Base-by-base conservation (phyloP, 2,113 vertebrate species). In the Stigmatopora nigra region DNA sequence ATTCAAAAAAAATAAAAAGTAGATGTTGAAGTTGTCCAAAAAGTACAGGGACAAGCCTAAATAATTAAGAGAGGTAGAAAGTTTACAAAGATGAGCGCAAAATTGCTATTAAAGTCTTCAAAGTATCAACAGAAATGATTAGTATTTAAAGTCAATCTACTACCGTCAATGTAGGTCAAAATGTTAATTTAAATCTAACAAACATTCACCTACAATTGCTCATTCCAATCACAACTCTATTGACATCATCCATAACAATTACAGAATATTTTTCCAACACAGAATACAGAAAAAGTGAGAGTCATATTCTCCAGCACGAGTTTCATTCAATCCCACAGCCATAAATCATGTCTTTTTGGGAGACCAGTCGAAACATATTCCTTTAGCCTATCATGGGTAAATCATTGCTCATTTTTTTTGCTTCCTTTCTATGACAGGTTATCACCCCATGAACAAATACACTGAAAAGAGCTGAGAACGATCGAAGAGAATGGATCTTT, bases 381-480 rank as follows among this genome's bases (percentile, higher is more conserved):
- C 78, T 82, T 85, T 87, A 57, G 63, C 66, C 16, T 61, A 66
- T 75, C 75, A 64, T 64, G 71, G 77, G 87, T 77, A 70, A 79
- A 89, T 83, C 11, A 56, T 67, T 69, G 64, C 36, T 70, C 68
- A 68, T 63, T 78, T 51, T 73, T 78, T 81, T 59, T 56, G 76
- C 83, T 90, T 90, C 88, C 90, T 90, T 87, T 83, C 63, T 75
- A 64, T 85, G 90, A 89, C 83, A 89, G 87, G 80, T 84, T 85
- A 85, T 88, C 83, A 84, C 85, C 89, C 78, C 70, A 70, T 77
- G 69, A 71, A 81, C 47, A 56, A 63, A 52, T 66, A 31, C 3
- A 73, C 73, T 68, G 51, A 71, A 65, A 61, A 73, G 61, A 66
- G 19, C 20, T 35, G 69, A 56, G 59, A 31, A 65, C 78, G 82